A percentile compares a stretch with the other conserved stretches of the same genome.
Conservation (phyloP, 2,797 vertebrate species). For the Poecilia velifera region DNA sequence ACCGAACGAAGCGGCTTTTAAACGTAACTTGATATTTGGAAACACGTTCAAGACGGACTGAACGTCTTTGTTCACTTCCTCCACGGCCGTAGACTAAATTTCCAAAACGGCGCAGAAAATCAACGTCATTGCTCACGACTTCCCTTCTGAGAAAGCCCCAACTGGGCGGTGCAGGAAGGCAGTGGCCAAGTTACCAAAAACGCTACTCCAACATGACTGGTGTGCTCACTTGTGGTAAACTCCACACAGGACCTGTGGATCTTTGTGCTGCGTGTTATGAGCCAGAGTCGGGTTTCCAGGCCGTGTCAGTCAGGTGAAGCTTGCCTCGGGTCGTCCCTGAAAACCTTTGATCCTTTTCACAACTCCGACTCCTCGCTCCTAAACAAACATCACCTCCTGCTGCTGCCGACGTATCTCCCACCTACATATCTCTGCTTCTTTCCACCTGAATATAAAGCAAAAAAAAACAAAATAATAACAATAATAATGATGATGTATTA, state of each 20-base stretch:
- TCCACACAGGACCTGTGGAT: background rate
- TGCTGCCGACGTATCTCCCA: constrained; percentile 51
- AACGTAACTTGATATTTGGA: too few species aligned
- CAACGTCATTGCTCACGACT: too few species aligned
- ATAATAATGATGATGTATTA: constrained; percentile 80
- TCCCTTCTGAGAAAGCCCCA: too few species aligned
- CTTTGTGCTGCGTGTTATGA: background rate
- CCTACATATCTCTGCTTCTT: constrained; percentile 69
- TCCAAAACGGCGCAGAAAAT: too few species aligned
- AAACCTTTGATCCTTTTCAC: constrained; percentile 26
- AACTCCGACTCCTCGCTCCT: constrained; percentile 33
- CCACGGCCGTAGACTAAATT: too few species aligned
- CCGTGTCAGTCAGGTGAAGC: background rate
- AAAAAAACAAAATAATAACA: background rate
- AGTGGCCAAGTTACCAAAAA: background rate
- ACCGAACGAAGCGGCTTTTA: too few species aligned
- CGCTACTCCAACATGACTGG: background rate
- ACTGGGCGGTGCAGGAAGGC: too few species aligned
- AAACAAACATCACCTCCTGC: constrained; percentile 35
- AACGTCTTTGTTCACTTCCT: too few species aligned
- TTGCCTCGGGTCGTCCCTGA: constrained; percentile 11
- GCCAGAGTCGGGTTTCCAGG: background rate
- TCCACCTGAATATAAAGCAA: constrained; percentile 78
- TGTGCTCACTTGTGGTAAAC: background rate
- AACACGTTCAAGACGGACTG: too few species aligned